A percentile compares a stretch with the other conserved stretches of the same genome.
These are phyloP conservation scores for Andrena fulva DNA, from an alignment of 2,888 invertebrate genomes.

Conservation along the genomic window DNA sequence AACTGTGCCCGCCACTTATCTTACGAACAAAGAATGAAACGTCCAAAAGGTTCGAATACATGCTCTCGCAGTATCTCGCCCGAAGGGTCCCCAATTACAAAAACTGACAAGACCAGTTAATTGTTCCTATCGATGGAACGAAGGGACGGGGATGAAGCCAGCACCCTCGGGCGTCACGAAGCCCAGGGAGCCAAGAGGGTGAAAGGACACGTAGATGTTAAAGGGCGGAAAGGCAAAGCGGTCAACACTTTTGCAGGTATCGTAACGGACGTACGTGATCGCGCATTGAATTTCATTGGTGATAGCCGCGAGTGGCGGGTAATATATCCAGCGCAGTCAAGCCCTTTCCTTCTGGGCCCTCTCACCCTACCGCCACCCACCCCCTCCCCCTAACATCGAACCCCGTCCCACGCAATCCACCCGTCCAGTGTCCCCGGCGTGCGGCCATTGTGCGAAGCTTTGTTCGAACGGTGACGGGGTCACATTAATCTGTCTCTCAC, in stretches of 20 bases:
- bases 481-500: slow-evolving; percentile 83
- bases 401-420: slow-evolving; percentile 67
- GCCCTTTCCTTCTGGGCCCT: slow-evolving; percentile 69
- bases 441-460: slow-evolving; percentile 83
- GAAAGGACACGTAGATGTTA: not conserved
- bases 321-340: slow-evolving; percentile 80
- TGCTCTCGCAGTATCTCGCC: too few relatives aligned
- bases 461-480: slow-evolving; percentile 83
- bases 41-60: too few relatives aligned
- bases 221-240: slow-evolving; percentile 25
- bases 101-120: not conserved
- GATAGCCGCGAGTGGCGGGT: slow-evolving; percentile 81
- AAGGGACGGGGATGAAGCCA: not conserved
- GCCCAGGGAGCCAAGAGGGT: not conserved
- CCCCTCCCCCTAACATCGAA: slow-evolving; percentile 59
- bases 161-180: not conserved
- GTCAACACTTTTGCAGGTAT: slow-evolving; percentile 74
- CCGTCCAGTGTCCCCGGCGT: slow-evolving; percentile 78
- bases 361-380: slow-evolving; percentile 53
- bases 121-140: not conserved
- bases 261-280: slow-evolving; percentile 75
- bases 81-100: too few relatives aligned
- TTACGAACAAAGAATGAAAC: too few relatives aligned
- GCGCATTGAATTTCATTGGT: slow-evolving; percentile 81
- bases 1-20: too few relatives aligned